Evolutionary conservation across 2,888 invertebrate species (phyloP).

Genomic region (Sisyra nigra): DNA sequence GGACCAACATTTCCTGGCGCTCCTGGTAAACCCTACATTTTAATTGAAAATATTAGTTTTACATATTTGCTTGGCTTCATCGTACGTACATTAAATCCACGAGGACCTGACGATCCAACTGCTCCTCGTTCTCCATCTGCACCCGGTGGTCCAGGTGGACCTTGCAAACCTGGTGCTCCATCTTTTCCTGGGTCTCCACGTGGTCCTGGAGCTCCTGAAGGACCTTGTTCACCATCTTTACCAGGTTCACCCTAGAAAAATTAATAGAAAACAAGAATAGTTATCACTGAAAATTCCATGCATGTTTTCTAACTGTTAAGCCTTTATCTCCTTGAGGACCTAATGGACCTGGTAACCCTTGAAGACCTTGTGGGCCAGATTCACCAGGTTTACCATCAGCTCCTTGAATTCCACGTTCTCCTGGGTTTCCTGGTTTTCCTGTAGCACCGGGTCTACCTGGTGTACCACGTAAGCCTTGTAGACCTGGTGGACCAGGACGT

Average conservation of each 20-base stretch:
- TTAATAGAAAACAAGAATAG: constrained; percentile 1
- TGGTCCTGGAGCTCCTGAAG: constrained; percentile 57
- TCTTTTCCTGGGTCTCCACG: constrained; percentile 67
- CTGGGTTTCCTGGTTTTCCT: constrained; percentile 52
- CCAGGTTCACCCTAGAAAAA: constrained; percentile 53
- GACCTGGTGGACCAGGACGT: constrained; percentile 37
- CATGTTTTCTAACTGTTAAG: constrained; percentile 33
- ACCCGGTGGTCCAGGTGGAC: constrained; percentile 56
- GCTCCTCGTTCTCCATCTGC: constrained; percentile 59
- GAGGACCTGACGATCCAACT: constrained; percentile 56
- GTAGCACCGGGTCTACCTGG: constrained; percentile 52
- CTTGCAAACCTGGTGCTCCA: constrained; percentile 58
- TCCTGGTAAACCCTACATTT: constrained; percentile 51
- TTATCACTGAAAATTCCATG: neutral
- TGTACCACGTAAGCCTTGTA: constrained; percentile 41
- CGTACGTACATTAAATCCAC: constrained; percentile 58
- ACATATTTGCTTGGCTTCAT: neutral
- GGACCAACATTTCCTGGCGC: constrained; percentile 50
- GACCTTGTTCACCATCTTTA: constrained; percentile 64
- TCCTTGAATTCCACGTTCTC: constrained; percentile 60
- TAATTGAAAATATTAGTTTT: constrained; percentile 1
- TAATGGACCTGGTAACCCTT: constrained; percentile 62
- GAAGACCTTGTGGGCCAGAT: constrained; percentile 60
- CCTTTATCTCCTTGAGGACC: constrained; percentile 69
- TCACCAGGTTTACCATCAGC: constrained; percentile 78